Conservation (phyloP, 1,140 invertebrate species). For the Megathymus violae region DNA sequence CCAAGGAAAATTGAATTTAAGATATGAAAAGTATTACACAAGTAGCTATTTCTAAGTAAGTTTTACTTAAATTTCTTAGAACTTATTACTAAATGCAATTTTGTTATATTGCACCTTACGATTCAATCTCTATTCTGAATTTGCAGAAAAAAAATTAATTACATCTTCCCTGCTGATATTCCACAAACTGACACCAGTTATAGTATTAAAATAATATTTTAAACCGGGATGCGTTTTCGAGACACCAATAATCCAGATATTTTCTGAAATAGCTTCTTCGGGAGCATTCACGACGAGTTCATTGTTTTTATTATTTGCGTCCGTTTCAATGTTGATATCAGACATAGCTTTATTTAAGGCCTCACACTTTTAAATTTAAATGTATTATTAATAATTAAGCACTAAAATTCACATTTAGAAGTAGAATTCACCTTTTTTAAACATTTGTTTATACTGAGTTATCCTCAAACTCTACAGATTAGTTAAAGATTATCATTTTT, state of each 20-base stretch:
- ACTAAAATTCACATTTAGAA: too few species aligned
- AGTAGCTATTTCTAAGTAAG: too few species aligned
- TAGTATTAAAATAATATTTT: conserved; percentile 64
- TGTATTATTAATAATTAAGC: too few species aligned
- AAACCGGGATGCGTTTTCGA: conserved; percentile 55
- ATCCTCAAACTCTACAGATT: too few species aligned
- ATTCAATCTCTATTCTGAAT: background rate
- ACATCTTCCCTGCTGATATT: conserved; percentile 45
- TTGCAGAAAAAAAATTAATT: background rate
- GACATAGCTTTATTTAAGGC: background rate
- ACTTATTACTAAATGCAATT: too few species aligned
- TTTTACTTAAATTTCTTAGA: too few species aligned
- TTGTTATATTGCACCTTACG: background rate
- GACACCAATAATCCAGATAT: conserved; percentile 55
- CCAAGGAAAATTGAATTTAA: too few species aligned
- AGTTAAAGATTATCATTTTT: too few species aligned
- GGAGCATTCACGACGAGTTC: background rate
- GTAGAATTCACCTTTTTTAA: too few species aligned
- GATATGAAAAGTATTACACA: too few species aligned
- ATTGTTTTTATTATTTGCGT: background rate
- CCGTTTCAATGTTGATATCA: background rate
- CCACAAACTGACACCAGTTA: conserved; percentile 61
- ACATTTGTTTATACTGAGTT: too few species aligned
- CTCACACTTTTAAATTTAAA: background rate
- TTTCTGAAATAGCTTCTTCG: conserved; percentile 38